phyloP scores from a whole-genome alignment of 1,140 invertebrate species.

The Agraylea sexmaculata region DNA sequence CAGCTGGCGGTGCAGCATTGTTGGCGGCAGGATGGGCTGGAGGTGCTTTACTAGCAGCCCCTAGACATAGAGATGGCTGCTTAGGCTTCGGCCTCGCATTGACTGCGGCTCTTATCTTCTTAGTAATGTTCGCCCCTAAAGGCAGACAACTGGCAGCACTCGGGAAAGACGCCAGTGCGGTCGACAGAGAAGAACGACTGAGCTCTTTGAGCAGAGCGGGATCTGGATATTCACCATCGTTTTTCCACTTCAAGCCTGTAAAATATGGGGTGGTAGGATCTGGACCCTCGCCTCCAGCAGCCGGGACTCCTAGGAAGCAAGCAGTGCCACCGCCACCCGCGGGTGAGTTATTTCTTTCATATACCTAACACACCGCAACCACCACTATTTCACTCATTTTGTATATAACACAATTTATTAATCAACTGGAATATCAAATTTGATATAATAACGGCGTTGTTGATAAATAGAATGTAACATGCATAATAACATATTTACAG shows the following conservation, averaged over 20 bases:
- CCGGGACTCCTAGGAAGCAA: slow-evolving; percentile 31
- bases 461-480: too few relatives aligned
- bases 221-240: slow-evolving; percentile 77
- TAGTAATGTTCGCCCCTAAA: slow-evolving; percentile 90
- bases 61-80: slow-evolving; percentile 72
- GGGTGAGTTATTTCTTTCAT: slow-evolving; percentile 48
- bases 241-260: slow-evolving; percentile 81
- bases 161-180: slow-evolving; percentile 64
- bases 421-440: too few relatives aligned
- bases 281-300: slow-evolving; percentile 29
- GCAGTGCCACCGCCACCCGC: slow-evolving; percentile 42
- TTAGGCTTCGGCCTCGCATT: slow-evolving; percentile 75
- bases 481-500: too few relatives aligned
- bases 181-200: slow-evolving; percentile 62
- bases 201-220: slow-evolving; percentile 65
- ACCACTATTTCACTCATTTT: not conserved
- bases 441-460: too few relatives aligned
- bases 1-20: slow-evolving; percentile 69
- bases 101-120: slow-evolving; percentile 71
- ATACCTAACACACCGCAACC: slow-evolving; percentile 29
- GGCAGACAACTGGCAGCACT: slow-evolving; percentile 81
- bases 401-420: too few relatives aligned
- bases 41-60: slow-evolving; percentile 60
- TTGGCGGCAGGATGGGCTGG: slow-evolving; percentile 78
- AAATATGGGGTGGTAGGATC: slow-evolving; percentile 56